Base-by-base conservation (phyloP, 2,113 vertebrate species). In the Notiomystis cincta region DNA sequence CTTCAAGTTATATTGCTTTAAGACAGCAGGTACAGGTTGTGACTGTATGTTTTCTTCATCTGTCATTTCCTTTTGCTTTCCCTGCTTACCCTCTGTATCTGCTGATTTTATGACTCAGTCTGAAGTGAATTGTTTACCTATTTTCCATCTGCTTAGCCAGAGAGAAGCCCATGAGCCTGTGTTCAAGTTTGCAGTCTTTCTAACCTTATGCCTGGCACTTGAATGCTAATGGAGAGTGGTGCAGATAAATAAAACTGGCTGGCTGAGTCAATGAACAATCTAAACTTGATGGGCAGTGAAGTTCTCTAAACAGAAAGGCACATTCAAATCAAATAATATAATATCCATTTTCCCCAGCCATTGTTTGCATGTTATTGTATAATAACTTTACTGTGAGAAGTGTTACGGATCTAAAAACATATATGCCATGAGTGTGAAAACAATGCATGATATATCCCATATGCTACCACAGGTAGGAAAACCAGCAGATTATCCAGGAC, bases 51-150 rank as follows among this genome's bases (percentile, higher is more conserved):
- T 67, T 60, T 91, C 54, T 88, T 87, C 54, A 88, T 28, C 61
- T 57, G 10, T 33, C 12, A 61, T 82, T 95, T 95, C 38, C 45
- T 78, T 87, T 85, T 44, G 60, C 33, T 67, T 90, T 79, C 62
- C 9, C 25, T 53, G n/a, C 21, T 86, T 79, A 35, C 31, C n/a
- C 53, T 94, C 56, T 56, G 13, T 31, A 53, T 48, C 33, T 47
- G 44, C 54, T 95, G 82, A 90, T 69, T 87, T 79, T 94, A 87
- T 93, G 76, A 94, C 67, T 94, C 84, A 76, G 20, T 33, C 48
- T 83, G 60, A 78, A 90, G 58, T 35, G 30, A 91, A 72, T 71
- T 79, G 53, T 77, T 94, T 88, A 76, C 79, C 79, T 65, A 3
- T 78, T 85, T 89, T 95, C 81, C 65, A 56, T 51, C 73, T 82